phyloP scores from a whole-genome alignment of 2,888 invertebrate species.

The Blera fallax region DNA sequence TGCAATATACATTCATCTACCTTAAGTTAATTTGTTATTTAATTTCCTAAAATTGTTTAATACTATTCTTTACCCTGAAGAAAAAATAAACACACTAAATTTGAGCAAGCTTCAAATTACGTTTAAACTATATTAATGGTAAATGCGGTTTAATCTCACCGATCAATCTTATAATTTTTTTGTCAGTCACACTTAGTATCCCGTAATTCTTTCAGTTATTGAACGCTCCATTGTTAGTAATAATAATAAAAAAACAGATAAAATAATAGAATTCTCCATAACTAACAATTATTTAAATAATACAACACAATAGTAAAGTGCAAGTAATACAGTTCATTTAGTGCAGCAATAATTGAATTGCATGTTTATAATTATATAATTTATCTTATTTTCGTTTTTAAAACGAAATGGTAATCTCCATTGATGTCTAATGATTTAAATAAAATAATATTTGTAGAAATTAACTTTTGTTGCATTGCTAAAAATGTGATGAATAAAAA shows the following conservation, averaged over 20 bases:
- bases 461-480: slow-evolving; percentile 53
- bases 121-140: neutral
- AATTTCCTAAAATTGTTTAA: neutral
- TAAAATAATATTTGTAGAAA: slow-evolving; percentile 11
- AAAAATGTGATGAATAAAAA: slow-evolving; percentile 50
- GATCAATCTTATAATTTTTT: neutral
- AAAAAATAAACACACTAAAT: neutral
- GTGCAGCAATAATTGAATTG: slow-evolving; percentile 59
- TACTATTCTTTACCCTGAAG: neutral
- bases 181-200: neutral
- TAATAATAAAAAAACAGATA: slow-evolving; percentile 14
- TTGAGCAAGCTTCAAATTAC: neutral
- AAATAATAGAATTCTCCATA: slow-evolving; percentile 40
- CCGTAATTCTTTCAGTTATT: slow-evolving; percentile 8
- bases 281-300: slow-evolving; percentile 53
- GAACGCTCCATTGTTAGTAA: slow-evolving; percentile 38
- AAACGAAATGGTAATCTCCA: slow-evolving; percentile 60
- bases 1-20: neutral
- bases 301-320: slow-evolving; percentile 54
- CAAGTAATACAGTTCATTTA: slow-evolving; percentile 58
- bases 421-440: slow-evolving; percentile 38
- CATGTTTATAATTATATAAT: slow-evolving; percentile 34
- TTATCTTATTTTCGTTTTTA: slow-evolving; percentile 54
- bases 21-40: neutral
- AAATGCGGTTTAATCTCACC: neutral